Percentiles rank a stretch among this genome's conserved stretches.
These are phyloP conservation scores for Sarcoramphus papa DNA, from an alignment of 2,797 vertebrate species.

Conservation along the genomic window DNA sequence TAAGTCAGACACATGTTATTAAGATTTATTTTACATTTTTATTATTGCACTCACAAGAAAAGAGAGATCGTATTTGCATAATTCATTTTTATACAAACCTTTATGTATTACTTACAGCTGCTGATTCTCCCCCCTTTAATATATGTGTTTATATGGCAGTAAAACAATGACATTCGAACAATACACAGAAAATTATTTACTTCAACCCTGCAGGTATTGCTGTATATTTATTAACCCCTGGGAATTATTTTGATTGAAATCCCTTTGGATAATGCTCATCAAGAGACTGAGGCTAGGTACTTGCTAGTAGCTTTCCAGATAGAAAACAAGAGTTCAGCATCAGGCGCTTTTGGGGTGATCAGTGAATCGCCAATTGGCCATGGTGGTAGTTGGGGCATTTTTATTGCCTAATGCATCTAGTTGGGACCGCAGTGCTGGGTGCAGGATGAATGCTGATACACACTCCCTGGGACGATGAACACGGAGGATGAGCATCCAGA, in stretches of 20 bases:
- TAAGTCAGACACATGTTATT: constrained; percentile 46
- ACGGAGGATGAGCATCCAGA: background rate
- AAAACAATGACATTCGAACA: constrained; percentile 58
- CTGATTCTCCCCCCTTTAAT: constrained; percentile 3
- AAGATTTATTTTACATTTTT: constrained; percentile 71
- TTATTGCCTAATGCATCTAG: background rate
- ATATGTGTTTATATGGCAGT: constrained; percentile 42
- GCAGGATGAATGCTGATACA: background rate
- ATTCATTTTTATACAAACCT: constrained; percentile 51
- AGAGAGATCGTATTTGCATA: constrained; percentile 50
- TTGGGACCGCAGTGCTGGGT: background rate
- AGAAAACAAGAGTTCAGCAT: background rate
- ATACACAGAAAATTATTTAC: constrained; percentile 35
- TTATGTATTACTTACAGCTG: constrained; percentile 43
- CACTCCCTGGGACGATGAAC: fast-evolving
- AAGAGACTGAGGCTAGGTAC: background rate
- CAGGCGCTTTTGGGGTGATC: background rate
- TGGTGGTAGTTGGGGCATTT: background rate
- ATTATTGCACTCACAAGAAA: constrained; percentile 54
- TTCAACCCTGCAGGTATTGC: constrained; percentile 23
- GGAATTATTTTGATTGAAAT: constrained; percentile 37
- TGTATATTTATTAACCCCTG: constrained; percentile 41
- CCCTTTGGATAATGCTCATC: constrained; percentile 3
- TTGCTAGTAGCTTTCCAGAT: background rate
- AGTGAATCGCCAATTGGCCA: background rate